Percentiles rank a stretch among this genome's conserved stretches.
Conservation (phyloP, 1,140 invertebrate species). For the Elysia chlorotica region DNA sequence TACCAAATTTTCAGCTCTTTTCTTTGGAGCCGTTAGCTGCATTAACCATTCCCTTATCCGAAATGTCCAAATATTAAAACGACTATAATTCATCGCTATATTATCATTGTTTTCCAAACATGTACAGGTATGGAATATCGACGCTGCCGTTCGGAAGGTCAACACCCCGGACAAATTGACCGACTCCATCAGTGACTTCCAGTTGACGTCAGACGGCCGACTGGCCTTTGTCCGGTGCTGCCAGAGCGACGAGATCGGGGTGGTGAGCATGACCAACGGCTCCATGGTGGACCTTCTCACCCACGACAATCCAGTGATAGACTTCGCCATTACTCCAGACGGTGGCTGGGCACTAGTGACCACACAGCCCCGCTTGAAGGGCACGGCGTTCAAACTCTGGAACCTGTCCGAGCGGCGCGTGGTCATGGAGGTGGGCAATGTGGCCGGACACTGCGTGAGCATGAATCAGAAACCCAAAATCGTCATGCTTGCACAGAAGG, state of each 20-base stretch:
- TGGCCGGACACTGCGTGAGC: slow-evolving; percentile 41
- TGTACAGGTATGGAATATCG: slow-evolving; percentile 53
- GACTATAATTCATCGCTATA: not conserved
- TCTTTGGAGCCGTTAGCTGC: not conserved
- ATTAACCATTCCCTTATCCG: no score
- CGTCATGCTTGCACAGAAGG: slow-evolving; percentile 42
- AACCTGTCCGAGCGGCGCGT: slow-evolving; percentile 45
- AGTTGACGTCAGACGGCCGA: slow-evolving; percentile 37
- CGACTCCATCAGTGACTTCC: slow-evolving; percentile 38
- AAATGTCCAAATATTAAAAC: no score
- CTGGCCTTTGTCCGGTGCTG: slow-evolving; percentile 46
- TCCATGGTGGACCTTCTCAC: slow-evolving; percentile 56
- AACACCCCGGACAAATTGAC: slow-evolving; percentile 51
- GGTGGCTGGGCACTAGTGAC: slow-evolving; percentile 50
- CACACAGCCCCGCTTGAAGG: slow-evolving; percentile 33
- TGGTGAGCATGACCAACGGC: slow-evolving; percentile 56
- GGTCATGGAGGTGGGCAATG: slow-evolving; percentile 52
- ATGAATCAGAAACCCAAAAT: slow-evolving; percentile 30
- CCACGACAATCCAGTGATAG: slow-evolving; percentile 46
- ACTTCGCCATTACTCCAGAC: slow-evolving; percentile 49
- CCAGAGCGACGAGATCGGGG: slow-evolving; percentile 57
- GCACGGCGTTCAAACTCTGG: slow-evolving; percentile 53
- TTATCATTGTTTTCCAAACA: not conserved
- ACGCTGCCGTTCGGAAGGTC: slow-evolving; percentile 40
- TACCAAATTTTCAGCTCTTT: not conserved